Base-by-base conservation (phyloP, 2,113 vertebrate species). In the Propithecus coquereli region DNA sequence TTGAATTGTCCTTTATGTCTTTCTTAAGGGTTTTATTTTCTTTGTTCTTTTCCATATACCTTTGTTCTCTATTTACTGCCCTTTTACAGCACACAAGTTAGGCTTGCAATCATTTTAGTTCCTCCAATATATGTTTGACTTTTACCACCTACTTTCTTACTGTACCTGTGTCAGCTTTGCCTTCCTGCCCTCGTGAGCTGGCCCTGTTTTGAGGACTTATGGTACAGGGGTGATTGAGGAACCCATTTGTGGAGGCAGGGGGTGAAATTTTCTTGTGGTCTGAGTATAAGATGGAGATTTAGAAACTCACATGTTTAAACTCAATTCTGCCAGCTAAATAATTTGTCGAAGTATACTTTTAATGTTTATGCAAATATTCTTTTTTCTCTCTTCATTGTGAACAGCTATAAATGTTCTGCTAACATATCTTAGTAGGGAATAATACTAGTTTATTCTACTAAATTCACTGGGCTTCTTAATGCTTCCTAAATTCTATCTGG, bases 51-150 rank as follows among this genome's bases (percentile, higher is more conserved):
- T 76, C 54, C n/a, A 82, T 34, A 13, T 63, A 57, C 8, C 83
- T 93, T 91, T 96, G 82, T 95, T 93, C 79, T 80, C 59, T 59
- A 1, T 61, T 93, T 85, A 92, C 25, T 93, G 76, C 25, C 52
- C n/a, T 2, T 82, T 95, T 77, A 87, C 59, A 87, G n/a, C 61
- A 80, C 8, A 32, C 18, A 25, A 40, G 16, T 80, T 82, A 59
- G 34, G 10, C 34, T 86, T 89, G 18, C 47, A 40, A 14, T 92
- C 63, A 94, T 82, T 79, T 91, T 70, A 68, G 54, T 63, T 89
- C 57, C 30, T 90, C 30, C 20, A 40, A 14, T 54, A 8, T 81
- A 13, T 47, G 7, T 50, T 90, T 59, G 70, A 71, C 66, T 94
- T 96, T 96, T 81, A 71, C 68, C 71, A 40, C 91, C 45, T 54